Percentiles rank a stretch among this genome's conserved stretches.
Evolutionary conservation across 1,140 invertebrate genomes (phyloP).

Genomic region (Oreohelix idahoensis): DNA sequence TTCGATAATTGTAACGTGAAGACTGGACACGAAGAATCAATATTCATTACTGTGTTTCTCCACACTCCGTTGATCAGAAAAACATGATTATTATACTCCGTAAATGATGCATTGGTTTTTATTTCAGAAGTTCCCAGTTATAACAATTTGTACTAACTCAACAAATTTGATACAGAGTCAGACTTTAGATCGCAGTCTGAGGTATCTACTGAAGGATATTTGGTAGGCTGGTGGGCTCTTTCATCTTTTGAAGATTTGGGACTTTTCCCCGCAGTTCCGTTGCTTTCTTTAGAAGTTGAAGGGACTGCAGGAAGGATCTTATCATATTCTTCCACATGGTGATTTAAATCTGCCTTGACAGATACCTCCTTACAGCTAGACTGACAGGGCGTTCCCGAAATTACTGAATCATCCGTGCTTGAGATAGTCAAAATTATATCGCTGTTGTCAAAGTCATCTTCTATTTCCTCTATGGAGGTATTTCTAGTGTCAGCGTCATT

Average conservation of each 20-base stretch:
- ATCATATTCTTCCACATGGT: background rate
- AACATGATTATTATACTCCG: too few species aligned
- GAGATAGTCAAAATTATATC: slow-evolving; percentile 1
- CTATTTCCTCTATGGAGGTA: slow-evolving; percentile 27
- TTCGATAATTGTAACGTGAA: too few species aligned
- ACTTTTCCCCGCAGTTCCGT: background rate
- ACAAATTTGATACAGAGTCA: slow-evolving; percentile 18
- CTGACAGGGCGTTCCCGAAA: background rate
- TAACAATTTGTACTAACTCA: background rate
- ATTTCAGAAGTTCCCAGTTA: too few species aligned
- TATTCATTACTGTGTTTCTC: too few species aligned
- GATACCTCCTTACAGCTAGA: background rate
- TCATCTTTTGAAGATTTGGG: background rate
- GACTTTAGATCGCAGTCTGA: slow-evolving; percentile 1
- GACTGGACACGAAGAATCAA: too few species aligned
- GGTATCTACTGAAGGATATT: background rate
- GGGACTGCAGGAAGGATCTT: background rate
- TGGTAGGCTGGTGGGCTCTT: background rate
- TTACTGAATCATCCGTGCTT: slow-evolving; percentile 8
- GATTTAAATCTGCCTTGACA: background rate
- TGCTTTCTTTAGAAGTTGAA: background rate
- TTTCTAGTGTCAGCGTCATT: slow-evolving; percentile 26
- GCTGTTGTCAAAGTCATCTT: slow-evolving; percentile 13
- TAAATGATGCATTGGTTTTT: too few species aligned
- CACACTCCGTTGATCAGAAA: too few species aligned